Evolutionary conservation across 2,888 invertebrate species (phyloP).

Genomic region (Fragum sueziense): DNA sequence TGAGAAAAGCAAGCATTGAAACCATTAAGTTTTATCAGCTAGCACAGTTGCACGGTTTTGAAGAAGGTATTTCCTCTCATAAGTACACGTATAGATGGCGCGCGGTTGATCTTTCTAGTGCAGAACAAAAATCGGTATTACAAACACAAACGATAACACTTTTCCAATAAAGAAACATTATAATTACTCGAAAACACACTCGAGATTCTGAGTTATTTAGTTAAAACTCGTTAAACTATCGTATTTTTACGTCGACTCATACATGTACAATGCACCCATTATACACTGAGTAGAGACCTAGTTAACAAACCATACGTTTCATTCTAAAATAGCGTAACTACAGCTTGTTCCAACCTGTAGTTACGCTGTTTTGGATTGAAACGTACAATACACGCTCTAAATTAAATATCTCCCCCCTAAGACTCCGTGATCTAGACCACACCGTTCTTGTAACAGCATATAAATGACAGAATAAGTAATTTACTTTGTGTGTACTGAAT

Average conservation of each 20-base stretch:
- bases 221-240: not conserved
- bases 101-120: not conserved
- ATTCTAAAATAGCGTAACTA: too few relatives aligned
- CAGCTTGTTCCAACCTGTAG: too few relatives aligned
- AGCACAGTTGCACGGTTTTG: not conserved
- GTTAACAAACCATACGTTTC: not conserved
- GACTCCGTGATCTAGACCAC: conserved; percentile 51
- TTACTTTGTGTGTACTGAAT: conserved; percentile 60
- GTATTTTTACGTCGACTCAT: not conserved
- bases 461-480: conserved; percentile 56
- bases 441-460: conserved; percentile 44
- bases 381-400: too few relatives aligned
- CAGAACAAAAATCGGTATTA: conserved; percentile 3
- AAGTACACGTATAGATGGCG: not conserved
- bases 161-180: not conserved
- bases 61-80: not conserved
- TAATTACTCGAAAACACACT: not conserved
- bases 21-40: not conserved
- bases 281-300: not conserved
- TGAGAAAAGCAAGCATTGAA: not conserved
- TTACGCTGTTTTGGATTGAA: too few relatives aligned
- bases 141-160: not conserved
- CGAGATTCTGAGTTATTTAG: not conserved
- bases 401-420: not conserved
- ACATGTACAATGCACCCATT: not conserved